phyloP scores from a whole-genome alignment of 2,113 vertebrate species.

The Nesospiza acunhae region DNA sequence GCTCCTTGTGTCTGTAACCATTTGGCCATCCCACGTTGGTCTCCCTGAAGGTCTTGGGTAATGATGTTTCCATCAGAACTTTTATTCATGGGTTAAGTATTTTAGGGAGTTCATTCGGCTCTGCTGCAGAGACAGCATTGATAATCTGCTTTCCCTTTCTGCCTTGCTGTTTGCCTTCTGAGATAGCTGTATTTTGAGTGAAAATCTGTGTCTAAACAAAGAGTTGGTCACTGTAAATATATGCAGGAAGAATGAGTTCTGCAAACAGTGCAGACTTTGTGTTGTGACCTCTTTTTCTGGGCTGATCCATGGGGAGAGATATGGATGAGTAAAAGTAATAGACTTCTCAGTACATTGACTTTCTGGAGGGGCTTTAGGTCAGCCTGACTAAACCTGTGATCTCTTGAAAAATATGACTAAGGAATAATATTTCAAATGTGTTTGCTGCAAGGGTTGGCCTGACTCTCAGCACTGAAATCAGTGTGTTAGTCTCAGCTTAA shows the following conservation, averaged over 20 bases:
- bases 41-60: conserved; percentile 18
- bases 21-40: background rate
- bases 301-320: background rate
- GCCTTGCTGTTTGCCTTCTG: conserved; percentile 16
- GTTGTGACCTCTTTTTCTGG: background rate
- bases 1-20: background rate
- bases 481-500: background rate
- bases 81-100: conserved; percentile 3
- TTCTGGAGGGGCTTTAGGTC: background rate
- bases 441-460: background rate
- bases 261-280: background rate
- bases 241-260: background rate
- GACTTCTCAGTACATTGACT: background rate
- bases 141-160: background rate
- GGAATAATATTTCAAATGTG: background rate
- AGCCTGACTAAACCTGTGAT: background rate
- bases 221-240: background rate
- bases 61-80: conserved; percentile 11
- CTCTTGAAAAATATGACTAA: background rate
- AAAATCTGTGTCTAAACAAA: background rate
- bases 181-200: background rate
- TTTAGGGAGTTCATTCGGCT: conserved; percentile 26
- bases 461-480: background rate
- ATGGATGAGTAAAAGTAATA: background rate
- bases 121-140: background rate